A percentile compares a stretch with the other conserved stretches of the same genome.
Conservation (phyloP, 2,888 invertebrate genomes). For the Lasioglossum figueresi region DNA sequence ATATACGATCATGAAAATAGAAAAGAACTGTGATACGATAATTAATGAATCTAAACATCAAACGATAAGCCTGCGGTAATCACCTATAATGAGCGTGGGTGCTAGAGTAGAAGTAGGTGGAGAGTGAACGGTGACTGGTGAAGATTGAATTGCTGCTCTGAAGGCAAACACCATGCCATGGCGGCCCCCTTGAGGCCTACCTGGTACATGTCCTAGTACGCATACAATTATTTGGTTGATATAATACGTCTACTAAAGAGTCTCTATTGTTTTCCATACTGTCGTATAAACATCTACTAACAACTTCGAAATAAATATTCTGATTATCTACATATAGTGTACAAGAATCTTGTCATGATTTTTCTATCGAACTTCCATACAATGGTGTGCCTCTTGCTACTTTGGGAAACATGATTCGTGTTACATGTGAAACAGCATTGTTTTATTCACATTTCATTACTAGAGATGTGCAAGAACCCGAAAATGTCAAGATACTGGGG, state of each 20-base stretch:
- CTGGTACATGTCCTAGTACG: constrained; percentile 87
- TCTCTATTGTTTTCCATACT: constrained; percentile 18
- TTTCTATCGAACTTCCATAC: constrained; percentile 17
- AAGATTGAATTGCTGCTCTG: constrained; percentile 83
- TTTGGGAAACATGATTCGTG: constrained; percentile 25
- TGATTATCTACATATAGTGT: neutral
- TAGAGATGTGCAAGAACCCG: neutral
- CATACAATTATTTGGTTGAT: constrained; percentile 73
- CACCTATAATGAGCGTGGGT: constrained; percentile 84
- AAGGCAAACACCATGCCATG: constrained; percentile 88
- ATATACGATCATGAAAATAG: neutral
- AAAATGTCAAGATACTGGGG: neutral
- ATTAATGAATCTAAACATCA: constrained; percentile 59
- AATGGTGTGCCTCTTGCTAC: constrained; percentile 29
- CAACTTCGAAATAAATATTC: neutral
- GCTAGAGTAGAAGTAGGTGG: constrained; percentile 83
- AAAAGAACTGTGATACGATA: constrained; percentile 25
- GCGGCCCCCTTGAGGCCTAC: constrained; percentile 88
- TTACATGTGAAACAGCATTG: constrained; percentile 10
- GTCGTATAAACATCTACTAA: constrained; percentile 14
- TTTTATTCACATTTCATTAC: constrained; percentile 5
- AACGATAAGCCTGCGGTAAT: constrained; percentile 78
- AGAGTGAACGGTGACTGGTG: constrained; percentile 82
- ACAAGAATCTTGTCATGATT: neutral
- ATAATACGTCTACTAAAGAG: constrained; percentile 27